Conservation (phyloP, 2,888 invertebrate genomes). For the Eutolmus rufibarbis region DNA sequence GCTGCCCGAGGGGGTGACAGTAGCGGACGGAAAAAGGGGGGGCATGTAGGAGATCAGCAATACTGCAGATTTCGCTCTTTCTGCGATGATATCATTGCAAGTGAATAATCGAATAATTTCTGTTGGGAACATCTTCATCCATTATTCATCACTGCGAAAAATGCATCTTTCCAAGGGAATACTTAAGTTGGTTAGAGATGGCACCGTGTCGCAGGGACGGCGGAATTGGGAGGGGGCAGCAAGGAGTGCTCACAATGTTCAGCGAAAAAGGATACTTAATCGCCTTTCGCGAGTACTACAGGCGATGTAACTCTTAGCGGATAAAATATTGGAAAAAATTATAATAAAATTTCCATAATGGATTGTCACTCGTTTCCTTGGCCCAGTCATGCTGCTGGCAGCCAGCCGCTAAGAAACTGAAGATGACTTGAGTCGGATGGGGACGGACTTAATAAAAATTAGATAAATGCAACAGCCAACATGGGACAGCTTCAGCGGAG, state of each 20-base stretch:
- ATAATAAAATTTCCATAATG: conserved; percentile 25
- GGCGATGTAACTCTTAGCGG: conserved; percentile 14
- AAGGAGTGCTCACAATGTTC: not conserved
- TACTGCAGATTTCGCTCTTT: conserved; percentile 18
- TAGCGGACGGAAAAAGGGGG: not conserved
- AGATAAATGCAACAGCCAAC: conserved; percentile 13
- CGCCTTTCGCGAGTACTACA: not conserved
- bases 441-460: not conserved
- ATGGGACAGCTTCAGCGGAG: not conserved
- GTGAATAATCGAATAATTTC: conserved; percentile 33
- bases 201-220: not conserved
- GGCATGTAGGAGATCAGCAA: not conserved
- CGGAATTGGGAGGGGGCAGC: not conserved
- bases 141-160: conserved; percentile 21
- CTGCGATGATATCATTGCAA: conserved; percentile 25
- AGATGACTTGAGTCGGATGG: not conserved
- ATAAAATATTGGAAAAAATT: conserved; percentile 31
- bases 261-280: not conserved
- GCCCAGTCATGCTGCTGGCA: not conserved
- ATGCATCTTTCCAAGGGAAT: conserved; percentile 22
- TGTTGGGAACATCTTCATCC: conserved; percentile 25
- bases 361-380: not conserved
- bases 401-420: not conserved
- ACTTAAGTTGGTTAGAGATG: conserved; percentile 12
- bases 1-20: not conserved